These are phyloP conservation scores for Oryzias woworae DNA, from an alignment of 2,113 vertebrate genomes.

Conservation along the genomic window DNA sequence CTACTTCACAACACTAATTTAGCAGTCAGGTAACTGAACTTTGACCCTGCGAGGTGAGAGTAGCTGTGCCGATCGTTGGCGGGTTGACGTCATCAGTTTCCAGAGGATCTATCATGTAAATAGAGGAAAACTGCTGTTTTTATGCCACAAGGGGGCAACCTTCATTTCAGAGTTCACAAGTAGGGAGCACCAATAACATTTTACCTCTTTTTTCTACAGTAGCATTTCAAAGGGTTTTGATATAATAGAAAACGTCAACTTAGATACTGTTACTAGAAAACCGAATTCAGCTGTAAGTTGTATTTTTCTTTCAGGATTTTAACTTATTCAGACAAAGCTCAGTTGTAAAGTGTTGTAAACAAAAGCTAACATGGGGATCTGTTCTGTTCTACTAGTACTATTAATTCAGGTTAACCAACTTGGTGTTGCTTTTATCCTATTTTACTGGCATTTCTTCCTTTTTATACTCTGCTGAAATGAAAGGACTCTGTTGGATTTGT, in stretches of 20 bases:
- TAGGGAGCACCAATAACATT: slow-evolving; percentile 74
- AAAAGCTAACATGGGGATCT: slow-evolving; percentile 67
- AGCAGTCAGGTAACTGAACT: slow-evolving; percentile 27
- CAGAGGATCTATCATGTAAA: slow-evolving; percentile 64
- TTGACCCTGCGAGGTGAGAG: slow-evolving; percentile 27
- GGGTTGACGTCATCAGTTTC: slow-evolving; percentile 62
- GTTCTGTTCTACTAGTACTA: slow-evolving; percentile 59
- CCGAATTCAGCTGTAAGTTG: slow-evolving; percentile 64
- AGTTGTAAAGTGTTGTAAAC: slow-evolving; percentile 62
- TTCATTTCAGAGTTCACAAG: slow-evolving; percentile 67
- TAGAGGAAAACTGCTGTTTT: slow-evolving; percentile 72
- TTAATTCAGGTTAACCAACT: slow-evolving; percentile 69
- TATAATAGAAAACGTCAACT: slow-evolving; percentile 68
- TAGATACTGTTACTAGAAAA: slow-evolving; percentile 70
- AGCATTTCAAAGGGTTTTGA: slow-evolving; percentile 79
- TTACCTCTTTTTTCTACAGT: slow-evolving; percentile 83
- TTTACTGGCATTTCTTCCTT: slow-evolving; percentile 71
- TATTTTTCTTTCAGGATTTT: slow-evolving; percentile 68
- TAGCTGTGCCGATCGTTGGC: slow-evolving; percentile 35
- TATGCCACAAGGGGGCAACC: slow-evolving; percentile 74
- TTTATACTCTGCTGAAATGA: slow-evolving; percentile 71
- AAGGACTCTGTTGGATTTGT: slow-evolving; percentile 45
- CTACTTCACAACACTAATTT: slow-evolving; percentile 24
- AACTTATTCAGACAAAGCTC: slow-evolving; percentile 70
- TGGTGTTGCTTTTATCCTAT: slow-evolving; percentile 73